A percentile compares a stretch with the other conserved stretches of the same genome.
Evolutionary conservation across 1,140 invertebrate species (phyloP).

Genomic region (Probaryconus sp.): DNA sequence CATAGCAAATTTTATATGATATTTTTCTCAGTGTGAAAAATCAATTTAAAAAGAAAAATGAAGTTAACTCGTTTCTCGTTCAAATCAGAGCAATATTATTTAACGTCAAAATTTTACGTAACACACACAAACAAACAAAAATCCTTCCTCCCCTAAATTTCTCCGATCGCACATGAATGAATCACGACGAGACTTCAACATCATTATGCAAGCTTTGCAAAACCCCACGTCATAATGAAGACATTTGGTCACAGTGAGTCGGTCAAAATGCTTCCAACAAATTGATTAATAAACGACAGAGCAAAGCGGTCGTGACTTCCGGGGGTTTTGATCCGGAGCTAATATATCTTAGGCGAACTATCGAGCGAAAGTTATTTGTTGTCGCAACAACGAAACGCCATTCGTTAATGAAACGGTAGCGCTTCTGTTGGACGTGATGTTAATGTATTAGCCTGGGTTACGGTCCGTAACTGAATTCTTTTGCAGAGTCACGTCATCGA

Average conservation of each 20-base stretch:
- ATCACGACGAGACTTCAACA: conserved; percentile 3
- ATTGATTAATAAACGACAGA: conserved; percentile 63
- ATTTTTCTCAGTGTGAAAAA: too few species aligned
- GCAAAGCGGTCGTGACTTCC: conserved; percentile 18
- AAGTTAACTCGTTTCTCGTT: too few species aligned
- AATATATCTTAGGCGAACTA: conserved; percentile 6
- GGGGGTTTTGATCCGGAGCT: too few species aligned
- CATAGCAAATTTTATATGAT: too few species aligned
- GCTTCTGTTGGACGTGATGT: conserved; percentile 58
- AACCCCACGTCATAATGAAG: conserved; percentile 16
- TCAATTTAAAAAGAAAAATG: too few species aligned
- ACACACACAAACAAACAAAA: too few species aligned
- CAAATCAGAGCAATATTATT: too few species aligned
- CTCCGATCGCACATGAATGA: conserved; percentile 3
- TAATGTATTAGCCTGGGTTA: conserved; percentile 66
- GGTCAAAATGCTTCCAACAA: conserved; percentile 67
- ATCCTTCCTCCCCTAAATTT: too few species aligned
- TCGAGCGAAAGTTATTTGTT: conserved; percentile 21
- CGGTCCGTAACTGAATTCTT: conserved; percentile 54
- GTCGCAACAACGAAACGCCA: too few species aligned
- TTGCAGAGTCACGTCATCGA: conserved; percentile 59
- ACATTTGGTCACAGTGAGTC: conserved; percentile 66
- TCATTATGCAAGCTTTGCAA: conserved; percentile 9
- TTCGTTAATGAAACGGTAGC: conserved; percentile 50
- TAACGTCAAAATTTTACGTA: too few species aligned